phyloP scores from a whole-genome alignment of 1,140 invertebrate genomes.

The Radopholus similis region DNA sequence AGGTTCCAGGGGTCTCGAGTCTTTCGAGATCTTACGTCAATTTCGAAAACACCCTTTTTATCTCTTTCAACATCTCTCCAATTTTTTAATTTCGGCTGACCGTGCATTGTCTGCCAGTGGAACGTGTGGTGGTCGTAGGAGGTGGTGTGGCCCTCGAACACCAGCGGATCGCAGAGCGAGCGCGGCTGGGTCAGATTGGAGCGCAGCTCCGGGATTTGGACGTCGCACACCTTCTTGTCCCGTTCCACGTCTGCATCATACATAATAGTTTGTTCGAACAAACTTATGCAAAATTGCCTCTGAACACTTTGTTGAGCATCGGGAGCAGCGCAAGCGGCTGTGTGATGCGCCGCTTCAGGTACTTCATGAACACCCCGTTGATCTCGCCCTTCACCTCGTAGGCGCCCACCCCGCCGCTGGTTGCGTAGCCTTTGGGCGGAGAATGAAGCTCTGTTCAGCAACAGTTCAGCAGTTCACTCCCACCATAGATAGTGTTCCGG shows the following conservation, averaged over 20 bases:
- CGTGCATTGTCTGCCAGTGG: constrained; percentile 58
- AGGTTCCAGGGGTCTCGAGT: not conserved
- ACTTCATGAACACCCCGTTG: constrained; percentile 60
- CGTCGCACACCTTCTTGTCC: constrained; percentile 53
- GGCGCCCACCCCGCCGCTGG: constrained; percentile 58
- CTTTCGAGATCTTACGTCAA: not conserved
- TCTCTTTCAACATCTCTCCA: constrained; percentile 2
- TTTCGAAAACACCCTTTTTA: too few species aligned
- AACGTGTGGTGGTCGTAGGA: constrained; percentile 57
- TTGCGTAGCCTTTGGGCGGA: constrained; percentile 28
- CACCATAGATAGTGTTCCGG: constrained; percentile 59
- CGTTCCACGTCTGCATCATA: constrained; percentile 51
- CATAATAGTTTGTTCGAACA: constrained; percentile 31
- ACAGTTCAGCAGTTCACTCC: not conserved
- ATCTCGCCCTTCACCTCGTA: constrained; percentile 57
- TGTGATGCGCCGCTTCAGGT: constrained; percentile 55
- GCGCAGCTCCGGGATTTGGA: constrained; percentile 57
- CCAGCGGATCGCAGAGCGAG: constrained; percentile 41
- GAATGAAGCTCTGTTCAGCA: not conserved
- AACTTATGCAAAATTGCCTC: constrained; percentile 41
- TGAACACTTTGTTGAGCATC: constrained; percentile 53
- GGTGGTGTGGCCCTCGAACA: constrained; percentile 50
- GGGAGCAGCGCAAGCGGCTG: constrained; percentile 42
- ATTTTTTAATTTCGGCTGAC: constrained; percentile 17
- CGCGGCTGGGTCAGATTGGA: constrained; percentile 53